Evolutionary conservation across 1,140 invertebrate species (phyloP).

Genomic region (Chionoecetes opilio): DNA sequence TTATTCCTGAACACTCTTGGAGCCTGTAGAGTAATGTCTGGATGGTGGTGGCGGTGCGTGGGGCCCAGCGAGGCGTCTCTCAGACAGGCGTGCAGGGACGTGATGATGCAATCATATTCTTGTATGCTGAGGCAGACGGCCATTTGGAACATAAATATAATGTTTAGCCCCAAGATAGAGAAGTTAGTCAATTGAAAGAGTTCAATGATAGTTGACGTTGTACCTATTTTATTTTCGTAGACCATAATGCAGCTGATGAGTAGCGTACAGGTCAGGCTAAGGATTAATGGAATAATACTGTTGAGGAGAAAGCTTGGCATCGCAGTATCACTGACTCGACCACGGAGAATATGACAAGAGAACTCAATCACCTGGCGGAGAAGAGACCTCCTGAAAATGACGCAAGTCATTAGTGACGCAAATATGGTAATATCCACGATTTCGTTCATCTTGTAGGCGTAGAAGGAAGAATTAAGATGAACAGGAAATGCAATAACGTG

Average conservation of each 20-base stretch:
- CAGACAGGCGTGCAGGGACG: background rate
- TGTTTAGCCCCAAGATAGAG: background rate
- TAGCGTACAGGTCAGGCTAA: background rate
- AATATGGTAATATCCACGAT: background rate
- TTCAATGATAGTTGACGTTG: background rate
- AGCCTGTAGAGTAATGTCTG: background rate
- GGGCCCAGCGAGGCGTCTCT: background rate
- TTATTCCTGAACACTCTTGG: background rate
- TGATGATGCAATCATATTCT: background rate
- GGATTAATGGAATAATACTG: background rate
- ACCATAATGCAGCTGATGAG: background rate
- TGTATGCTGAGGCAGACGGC: background rate
- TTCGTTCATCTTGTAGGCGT: conserved; percentile 33
- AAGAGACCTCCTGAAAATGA: background rate
- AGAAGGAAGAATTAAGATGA: background rate
- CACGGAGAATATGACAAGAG: background rate
- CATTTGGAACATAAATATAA: background rate
- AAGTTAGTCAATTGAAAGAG: background rate
- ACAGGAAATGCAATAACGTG: background rate
- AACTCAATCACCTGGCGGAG: background rate
- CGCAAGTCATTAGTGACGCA: background rate
- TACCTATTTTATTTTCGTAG: background rate
- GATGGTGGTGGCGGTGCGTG: background rate
- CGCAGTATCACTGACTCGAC: background rate
- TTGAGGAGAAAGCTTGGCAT: background rate